These are phyloP conservation scores for Apogon talboti DNA, from an alignment of 2,797 vertebrate genomes.

Conservation along the genomic window DNA sequence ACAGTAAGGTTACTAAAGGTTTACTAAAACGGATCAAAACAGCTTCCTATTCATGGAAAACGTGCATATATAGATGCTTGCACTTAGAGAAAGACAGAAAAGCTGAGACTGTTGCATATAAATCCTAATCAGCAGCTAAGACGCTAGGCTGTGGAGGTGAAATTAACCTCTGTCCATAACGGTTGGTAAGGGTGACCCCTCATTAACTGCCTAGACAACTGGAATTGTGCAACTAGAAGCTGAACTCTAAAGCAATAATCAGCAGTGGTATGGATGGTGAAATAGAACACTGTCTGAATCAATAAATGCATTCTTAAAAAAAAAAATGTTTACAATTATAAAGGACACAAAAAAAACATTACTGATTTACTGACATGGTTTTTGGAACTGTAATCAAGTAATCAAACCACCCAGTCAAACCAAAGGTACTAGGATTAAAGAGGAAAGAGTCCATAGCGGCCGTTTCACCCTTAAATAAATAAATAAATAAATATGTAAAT, in stretches of 20 bases:
- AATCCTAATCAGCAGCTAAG: constrained; percentile 8
- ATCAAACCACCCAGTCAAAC: too few relatives aligned
- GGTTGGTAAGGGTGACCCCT: constrained; percentile 4
- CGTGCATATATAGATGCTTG: background rate
- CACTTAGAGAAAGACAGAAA: background rate
- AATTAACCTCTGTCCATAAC: background rate
- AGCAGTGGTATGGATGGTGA: constrained; percentile 1
- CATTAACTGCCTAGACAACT: background rate
- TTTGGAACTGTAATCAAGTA: too few relatives aligned
- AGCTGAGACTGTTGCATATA: background rate
- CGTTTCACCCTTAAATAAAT: too few relatives aligned
- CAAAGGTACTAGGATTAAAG: too few relatives aligned
- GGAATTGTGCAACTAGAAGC: background rate
- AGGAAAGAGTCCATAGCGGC: too few relatives aligned
- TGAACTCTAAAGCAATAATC: constrained; percentile 1
- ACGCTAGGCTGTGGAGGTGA: background rate
- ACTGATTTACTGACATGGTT: too few relatives aligned
- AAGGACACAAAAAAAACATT: too few relatives aligned
- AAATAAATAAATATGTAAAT: too few relatives aligned
- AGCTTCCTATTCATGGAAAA: constrained; percentile 1
- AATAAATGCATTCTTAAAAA: too few relatives aligned
- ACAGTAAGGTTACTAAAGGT: background rate
- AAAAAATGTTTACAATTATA: too few relatives aligned
- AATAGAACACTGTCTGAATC: background rate
- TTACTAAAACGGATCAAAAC: background rate